Evolutionary conservation across 2,888 invertebrate genomes (phyloP), one percentile per base, ranked within the genome.

Genomic region (Sminthurinus aureus): DNA sequence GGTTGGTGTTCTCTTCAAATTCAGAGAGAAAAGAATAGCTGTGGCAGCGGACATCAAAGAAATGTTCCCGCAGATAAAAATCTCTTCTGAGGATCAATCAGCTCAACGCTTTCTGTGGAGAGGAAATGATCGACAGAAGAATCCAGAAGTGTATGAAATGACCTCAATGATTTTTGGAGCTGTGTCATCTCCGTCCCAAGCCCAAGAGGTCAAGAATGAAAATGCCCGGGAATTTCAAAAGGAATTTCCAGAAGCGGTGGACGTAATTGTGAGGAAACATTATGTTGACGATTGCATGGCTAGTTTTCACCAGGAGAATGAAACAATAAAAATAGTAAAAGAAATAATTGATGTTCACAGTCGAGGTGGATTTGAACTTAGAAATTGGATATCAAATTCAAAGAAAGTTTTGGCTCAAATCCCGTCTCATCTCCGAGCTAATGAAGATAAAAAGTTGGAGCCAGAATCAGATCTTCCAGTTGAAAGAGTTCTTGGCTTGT

Each of bases 221-320:
- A 87, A 86, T 77, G 87, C 87, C 4, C 69, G 38, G 38, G 84
- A 85, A 64, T 73, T 76, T 26, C 0, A 24, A 13, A 52, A 26
- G 0, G 64, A 82, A 66, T 86, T 69, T 66, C 87, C 86, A 24
- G 83, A 82, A 8, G 86, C 84, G 8, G 67, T 58, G 0, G 52
- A 82, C 24, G 85, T 84, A 9, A 86, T 86, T 9, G 13, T 74
- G 4, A 22, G 66, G 0, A 64, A 81, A 11, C 85, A 84, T 51
- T 87, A 87, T 75, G 81, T 87, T 9, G 85, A 87, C 50, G 84
- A 87, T 58, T 85, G 82, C 22, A 51, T 84, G 58, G 85, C 85
- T 58, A 83, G 84, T 12, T 0, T 18, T 12, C 58, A 81, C 18
- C 69, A 69, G 12, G 77, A 50, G 22, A 82, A 84, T 15, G 76